Evolutionary conservation across 2,797 vertebrate species (phyloP), one percentile per base, ranked within the genome.

Genomic region (Atherinosoma microstoma): DNA sequence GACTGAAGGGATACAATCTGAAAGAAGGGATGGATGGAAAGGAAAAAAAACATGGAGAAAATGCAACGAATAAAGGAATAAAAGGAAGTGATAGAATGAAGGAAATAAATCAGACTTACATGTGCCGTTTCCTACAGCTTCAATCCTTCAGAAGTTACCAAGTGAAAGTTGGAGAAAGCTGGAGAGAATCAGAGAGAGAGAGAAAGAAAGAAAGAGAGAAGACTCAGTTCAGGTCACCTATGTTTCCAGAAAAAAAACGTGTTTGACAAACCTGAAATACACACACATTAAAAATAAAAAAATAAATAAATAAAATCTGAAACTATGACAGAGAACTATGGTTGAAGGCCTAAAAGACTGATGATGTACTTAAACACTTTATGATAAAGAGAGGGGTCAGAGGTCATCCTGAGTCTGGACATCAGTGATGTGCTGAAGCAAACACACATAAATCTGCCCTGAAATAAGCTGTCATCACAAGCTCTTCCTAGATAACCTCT

Each of bases 71-170:
- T 20, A 30, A 18, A 8, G 38, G n/a, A 9, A 65, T 5, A 34
- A 29, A 35, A 24, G 18, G 8, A 13, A 36, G 18, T 4, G 2
- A 8, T 9, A 4, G 4, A 51, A 27, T 4, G 0, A 47, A 38
- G 16, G 2, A 20, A 58, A 64, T 32, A 30, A 65, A 29, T 29
- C 7, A 8, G 15, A 90, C 88, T 82, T 76, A 90, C 88, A 58
- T 70, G 75, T 78, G 85, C n/a, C 34, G 79, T 54, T 86, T 80
- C 81, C 72, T 34, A 47, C 64, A 30, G 5, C 47, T 64, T 85
- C 42, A 71, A 61, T 53, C 34, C 63, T 62, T 82, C 36, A 70
- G 63, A 73, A 15, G 67, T 40, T 27, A 59, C 58, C 54, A 71
- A 64, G 47, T 56, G 54, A 58, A 74, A 49, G 64, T 73, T 59